Conservation (phyloP, 2,797 vertebrate species). For the Xiphophorus birchmanni region DNA sequence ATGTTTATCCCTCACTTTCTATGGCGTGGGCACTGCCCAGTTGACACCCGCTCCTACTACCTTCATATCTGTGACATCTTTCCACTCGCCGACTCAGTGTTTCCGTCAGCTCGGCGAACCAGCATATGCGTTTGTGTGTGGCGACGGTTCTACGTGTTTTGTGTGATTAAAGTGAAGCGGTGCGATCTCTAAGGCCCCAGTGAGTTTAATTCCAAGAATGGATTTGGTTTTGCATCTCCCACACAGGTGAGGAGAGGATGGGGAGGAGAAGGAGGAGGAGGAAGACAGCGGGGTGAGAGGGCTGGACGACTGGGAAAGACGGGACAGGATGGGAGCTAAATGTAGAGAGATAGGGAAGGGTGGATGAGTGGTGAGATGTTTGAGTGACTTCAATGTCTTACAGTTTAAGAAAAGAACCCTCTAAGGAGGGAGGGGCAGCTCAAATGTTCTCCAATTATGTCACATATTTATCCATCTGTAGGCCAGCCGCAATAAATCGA, state of each 20-base stretch:
- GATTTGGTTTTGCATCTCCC: conserved; percentile 75
- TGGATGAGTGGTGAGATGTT: conserved; percentile 1
- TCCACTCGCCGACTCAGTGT: conserved; percentile 58
- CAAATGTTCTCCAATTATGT: conserved; percentile 14
- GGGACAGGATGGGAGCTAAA: conserved; percentile 19
- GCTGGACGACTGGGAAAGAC: conserved; percentile 35
- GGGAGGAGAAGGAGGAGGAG: conserved; percentile 25
- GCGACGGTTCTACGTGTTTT: conserved; percentile 14
- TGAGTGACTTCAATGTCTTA: conserved; percentile 32
- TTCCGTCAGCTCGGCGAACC: conserved; percentile 59
- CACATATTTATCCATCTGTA: conserved; percentile 20
- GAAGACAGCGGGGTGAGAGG: conserved; percentile 16
- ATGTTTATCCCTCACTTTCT: conserved; percentile 52
- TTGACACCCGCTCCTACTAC: conserved; percentile 35
- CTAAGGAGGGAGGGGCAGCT: conserved; percentile 11
- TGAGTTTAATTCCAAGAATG: conserved; percentile 76
- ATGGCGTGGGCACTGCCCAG: conserved; percentile 56
- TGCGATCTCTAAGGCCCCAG: conserved; percentile 63
- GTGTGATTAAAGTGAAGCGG: conserved; percentile 50
- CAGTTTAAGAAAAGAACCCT: conserved; percentile 15
- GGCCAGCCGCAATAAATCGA: too few relatives aligned
- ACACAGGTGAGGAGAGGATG: conserved; percentile 61
- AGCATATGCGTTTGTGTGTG: conserved; percentile 5
- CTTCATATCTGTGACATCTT: conserved; percentile 63
- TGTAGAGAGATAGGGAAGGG: background rate